These are phyloP conservation scores for Mesodorylaimus sp. DNA, from an alignment of 2,888 invertebrate species.

Conservation along the genomic window DNA sequence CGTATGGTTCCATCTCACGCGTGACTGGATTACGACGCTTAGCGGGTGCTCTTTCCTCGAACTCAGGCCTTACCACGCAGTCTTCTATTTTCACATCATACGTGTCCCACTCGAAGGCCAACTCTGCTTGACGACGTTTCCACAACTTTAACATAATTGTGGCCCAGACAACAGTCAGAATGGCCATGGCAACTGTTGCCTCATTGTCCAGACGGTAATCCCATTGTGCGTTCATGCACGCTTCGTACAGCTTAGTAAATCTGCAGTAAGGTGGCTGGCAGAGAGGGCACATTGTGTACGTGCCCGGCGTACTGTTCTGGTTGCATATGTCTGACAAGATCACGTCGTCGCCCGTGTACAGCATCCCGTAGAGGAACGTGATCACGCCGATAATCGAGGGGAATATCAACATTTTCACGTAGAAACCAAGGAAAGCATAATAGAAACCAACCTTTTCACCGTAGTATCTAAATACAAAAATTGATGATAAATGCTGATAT, in stretches of 20 bases:
- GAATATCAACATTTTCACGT: not conserved
- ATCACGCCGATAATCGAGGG: not conserved
- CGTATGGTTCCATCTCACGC: not conserved
- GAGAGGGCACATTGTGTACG: constrained; percentile 1
- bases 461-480: not conserved
- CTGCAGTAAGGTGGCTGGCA: constrained; percentile 1
- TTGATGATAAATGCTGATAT: not conserved
- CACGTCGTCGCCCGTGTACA: not conserved
- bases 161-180: not conserved
- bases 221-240: not conserved
- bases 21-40: not conserved
- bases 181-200: not conserved
- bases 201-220: not conserved
- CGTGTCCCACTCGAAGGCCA: constrained; percentile 1
- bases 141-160: not conserved
- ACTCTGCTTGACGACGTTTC: not conserved
- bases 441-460: not conserved
- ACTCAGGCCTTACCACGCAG: not conserved
- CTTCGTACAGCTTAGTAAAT: too few relatives aligned
- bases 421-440: not conserved
- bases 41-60: not conserved
- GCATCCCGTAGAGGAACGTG: not conserved
- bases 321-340: not conserved
- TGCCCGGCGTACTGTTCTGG: not conserved
- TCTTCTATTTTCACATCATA: not conserved